Conservation (phyloP, 2,888 invertebrate species). For the Strigamia transsilvanica region DNA sequence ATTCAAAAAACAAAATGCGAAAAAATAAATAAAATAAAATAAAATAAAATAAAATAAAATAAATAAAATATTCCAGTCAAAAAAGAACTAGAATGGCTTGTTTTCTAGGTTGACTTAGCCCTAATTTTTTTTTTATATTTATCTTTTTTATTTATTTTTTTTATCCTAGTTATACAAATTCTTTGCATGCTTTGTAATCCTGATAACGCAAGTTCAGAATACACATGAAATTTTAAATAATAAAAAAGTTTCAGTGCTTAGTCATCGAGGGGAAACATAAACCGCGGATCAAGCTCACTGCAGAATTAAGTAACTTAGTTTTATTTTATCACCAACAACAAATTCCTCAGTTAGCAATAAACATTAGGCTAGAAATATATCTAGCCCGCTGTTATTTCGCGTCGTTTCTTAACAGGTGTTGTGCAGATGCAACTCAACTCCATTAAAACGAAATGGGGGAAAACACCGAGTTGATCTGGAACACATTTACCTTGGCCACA, state of each 20-base stretch:
- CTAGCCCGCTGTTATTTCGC: not conserved
- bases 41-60: not conserved
- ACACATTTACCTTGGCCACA: constrained; percentile 15
- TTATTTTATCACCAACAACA: not conserved
- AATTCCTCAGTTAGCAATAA: not conserved
- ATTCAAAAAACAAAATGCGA: not conserved
- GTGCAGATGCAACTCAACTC: not conserved
- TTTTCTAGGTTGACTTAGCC: not conserved
- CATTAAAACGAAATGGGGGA: not conserved
- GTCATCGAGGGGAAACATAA: not conserved
- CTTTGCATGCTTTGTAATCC: too few relatives aligned
- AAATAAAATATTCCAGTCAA: not conserved
- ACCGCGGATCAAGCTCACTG: not conserved
- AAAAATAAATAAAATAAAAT: not conserved
- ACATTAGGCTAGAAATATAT: not conserved
- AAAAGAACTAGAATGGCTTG: not conserved
- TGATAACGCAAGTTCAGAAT: too few relatives aligned
- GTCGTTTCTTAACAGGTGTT: not conserved
- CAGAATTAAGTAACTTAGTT: not conserved
- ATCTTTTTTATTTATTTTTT: not conserved
- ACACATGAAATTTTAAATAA: not conserved
- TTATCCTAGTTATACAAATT: too few relatives aligned
- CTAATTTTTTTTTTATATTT: not conserved
- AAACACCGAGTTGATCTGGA: not conserved
- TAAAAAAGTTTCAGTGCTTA: constrained; percentile 1